Evolutionary conservation across 1,140 invertebrate genomes (phyloP), one percentile per base, ranked within the genome.

Genomic region (Drosophila triauraria): DNA sequence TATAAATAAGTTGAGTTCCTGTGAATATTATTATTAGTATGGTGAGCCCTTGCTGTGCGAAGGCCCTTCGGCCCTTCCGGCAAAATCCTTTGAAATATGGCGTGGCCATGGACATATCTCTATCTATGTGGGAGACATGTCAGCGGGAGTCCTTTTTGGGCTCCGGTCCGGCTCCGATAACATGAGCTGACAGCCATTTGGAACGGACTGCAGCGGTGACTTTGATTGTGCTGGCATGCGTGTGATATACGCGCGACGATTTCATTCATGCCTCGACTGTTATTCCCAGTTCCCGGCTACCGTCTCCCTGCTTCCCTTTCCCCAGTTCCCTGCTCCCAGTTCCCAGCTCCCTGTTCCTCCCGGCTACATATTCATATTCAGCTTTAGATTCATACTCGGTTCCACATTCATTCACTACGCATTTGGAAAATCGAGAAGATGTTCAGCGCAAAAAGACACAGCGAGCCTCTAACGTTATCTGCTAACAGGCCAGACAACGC

Each of bases 171-270:
- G 56, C 30, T 35, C 40, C 46, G 77, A 90, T 90, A 90, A 90
- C 82, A 62, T 48, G 32, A 69, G 51, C 69, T 78, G 84, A 78
- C 72, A 90, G 50, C 74, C 85, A 78, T 88, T 84, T 72, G 74
- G 61, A 72, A 58, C 67, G 69, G 50, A 61, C 43, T 44, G 75
- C 75, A 67, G 43, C 50, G 58, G 57, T 32, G 65, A 42, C 58
- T 78, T 50, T 63, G 65, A 74, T 72, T 74, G 76, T 63, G 64
- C 44, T 68, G 59, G 78, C 78, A 75, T 84, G 84, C 64, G 84
- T 84, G 75, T 87, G 80, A 87, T 84, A 81, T 78, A 90, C 85
- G 83, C 83, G 80, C 72, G 40, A 59, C 84, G 46, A 80, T 84
- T 90, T 85, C 84, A 88, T 88, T 88, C 84, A 88, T 79, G 57